These are phyloP conservation scores for Odontocerum albicorne DNA, from an alignment of 2,888 invertebrate species.

Conservation along the genomic window DNA sequence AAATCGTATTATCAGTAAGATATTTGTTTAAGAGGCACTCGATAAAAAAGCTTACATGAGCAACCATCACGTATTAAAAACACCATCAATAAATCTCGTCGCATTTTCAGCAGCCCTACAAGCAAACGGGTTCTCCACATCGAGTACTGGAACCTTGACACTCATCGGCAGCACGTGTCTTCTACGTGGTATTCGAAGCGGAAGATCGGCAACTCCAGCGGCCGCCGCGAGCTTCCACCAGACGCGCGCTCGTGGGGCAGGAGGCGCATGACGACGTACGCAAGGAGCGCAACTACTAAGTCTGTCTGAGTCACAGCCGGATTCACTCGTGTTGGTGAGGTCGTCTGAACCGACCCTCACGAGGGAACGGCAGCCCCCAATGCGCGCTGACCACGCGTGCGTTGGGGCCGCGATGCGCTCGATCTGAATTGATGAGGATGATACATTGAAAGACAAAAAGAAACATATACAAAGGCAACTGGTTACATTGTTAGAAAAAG, in stretches of 20 bases:
- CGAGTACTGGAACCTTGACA: slow-evolving; percentile 11
- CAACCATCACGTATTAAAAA: no score
- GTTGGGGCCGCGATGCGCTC: slow-evolving; percentile 69
- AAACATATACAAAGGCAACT: not conserved
- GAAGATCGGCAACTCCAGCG: slow-evolving; percentile 2
- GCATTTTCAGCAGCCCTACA: not conserved
- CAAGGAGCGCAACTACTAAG: slow-evolving; percentile 43
- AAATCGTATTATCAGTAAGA: no score
- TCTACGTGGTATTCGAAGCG: slow-evolving; percentile 19
- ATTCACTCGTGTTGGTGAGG: slow-evolving; percentile 41
- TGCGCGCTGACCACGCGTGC: slow-evolving; percentile 61
- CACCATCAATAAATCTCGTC: not conserved
- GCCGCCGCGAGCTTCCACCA: slow-evolving; percentile 30
- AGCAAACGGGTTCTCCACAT: slow-evolving; percentile 8
- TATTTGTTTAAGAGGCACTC: no score
- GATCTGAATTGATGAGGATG: slow-evolving; percentile 54
- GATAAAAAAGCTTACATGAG: no score
- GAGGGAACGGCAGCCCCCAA: slow-evolving; percentile 42
- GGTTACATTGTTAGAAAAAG: no score
- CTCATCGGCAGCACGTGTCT: slow-evolving; percentile 17
- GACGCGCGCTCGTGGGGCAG: slow-evolving; percentile 38
- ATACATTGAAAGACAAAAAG: no score
- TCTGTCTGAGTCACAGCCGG: slow-evolving; percentile 39
- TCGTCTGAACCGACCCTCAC: not conserved
- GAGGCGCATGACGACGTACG: slow-evolving; percentile 49